Conservation (phyloP, 2,888 invertebrate species). For the Carpatolechia fugitivella region DNA sequence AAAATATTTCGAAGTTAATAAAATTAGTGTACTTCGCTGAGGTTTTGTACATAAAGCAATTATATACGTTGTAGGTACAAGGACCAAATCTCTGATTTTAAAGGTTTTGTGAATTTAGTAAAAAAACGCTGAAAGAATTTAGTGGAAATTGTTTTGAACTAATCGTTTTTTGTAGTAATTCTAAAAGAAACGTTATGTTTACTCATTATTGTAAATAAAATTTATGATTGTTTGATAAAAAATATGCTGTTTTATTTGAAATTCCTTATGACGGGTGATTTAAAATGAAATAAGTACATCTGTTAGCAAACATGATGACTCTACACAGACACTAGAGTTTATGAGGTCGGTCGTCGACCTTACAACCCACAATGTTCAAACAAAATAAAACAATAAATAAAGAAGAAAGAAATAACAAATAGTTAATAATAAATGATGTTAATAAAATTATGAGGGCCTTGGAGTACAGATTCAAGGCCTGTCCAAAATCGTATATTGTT, state of each 20-base stretch:
- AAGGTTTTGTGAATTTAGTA: constrained; percentile 2
- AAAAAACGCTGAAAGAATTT: not conserved
- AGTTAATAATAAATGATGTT: no score
- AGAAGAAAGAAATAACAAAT: no score
- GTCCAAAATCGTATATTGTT: no score
- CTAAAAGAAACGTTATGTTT: not conserved
- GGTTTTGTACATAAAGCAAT: constrained; percentile 4
- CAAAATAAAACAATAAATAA: no score
- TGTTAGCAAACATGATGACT: no score
- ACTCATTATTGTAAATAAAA: constrained; percentile 3
- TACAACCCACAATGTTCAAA: no score
- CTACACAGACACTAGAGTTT: no score
- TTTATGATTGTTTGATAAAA: constrained; percentile 5
- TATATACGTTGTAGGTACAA: constrained; percentile 1
- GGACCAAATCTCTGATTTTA: constrained; percentile 4
- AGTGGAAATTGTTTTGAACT: not conserved
- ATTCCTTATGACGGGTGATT: not conserved
- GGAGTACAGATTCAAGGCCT: no score
- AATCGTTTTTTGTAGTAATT: constrained; percentile 1
- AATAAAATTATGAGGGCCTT: no score
- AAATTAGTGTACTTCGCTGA: not conserved
- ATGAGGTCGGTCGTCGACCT: no score
- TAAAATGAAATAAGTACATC: no score
- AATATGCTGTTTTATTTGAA: not conserved
- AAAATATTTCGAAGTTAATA: not conserved